Percentiles rank a stretch among this genome's conserved stretches.
These are phyloP conservation scores for Smittia sp. DNA, from an alignment of 2,888 invertebrate species.

Conservation along the genomic window DNA sequence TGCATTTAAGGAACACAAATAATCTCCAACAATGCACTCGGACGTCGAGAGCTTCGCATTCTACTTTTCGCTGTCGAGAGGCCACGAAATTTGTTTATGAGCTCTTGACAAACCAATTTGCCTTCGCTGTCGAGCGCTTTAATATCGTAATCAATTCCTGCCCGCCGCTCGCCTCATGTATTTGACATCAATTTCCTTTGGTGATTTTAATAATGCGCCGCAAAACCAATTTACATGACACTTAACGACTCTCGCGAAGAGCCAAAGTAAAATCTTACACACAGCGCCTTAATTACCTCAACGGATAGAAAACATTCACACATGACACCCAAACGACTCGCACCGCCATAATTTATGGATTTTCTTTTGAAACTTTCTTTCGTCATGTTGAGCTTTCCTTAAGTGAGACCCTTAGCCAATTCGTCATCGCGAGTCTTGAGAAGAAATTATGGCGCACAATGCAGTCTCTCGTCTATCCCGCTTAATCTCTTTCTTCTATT, in stretches of 20 bases:
- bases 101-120: background rate
- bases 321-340: background rate
- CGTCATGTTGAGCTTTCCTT: slow-evolving; percentile 18
- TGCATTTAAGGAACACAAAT: background rate
- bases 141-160: background rate
- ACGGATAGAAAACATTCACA: background rate
- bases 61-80: background rate
- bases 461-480: no score
- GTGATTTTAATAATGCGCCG: slow-evolving; percentile 6
- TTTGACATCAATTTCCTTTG: slow-evolving; percentile 30
- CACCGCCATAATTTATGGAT: slow-evolving; percentile 10
- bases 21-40: no score
- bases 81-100: background rate
- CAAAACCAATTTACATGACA: slow-evolving; percentile 28
- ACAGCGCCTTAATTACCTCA: slow-evolving; percentile 29
- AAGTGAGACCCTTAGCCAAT: background rate
- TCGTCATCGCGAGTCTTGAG: background rate
- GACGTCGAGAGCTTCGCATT: no score
- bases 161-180: background rate
- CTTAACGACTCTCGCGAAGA: slow-evolving; percentile 23
- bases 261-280: slow-evolving; percentile 21
- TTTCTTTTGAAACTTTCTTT: slow-evolving; percentile 27
- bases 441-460: no score
- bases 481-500: no score
- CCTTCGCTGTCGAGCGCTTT: background rate